Evolutionary conservation across 2,797 vertebrate species (phyloP), one percentile per base, ranked within the genome.

Genomic region (Glyptemys insculpta): DNA sequence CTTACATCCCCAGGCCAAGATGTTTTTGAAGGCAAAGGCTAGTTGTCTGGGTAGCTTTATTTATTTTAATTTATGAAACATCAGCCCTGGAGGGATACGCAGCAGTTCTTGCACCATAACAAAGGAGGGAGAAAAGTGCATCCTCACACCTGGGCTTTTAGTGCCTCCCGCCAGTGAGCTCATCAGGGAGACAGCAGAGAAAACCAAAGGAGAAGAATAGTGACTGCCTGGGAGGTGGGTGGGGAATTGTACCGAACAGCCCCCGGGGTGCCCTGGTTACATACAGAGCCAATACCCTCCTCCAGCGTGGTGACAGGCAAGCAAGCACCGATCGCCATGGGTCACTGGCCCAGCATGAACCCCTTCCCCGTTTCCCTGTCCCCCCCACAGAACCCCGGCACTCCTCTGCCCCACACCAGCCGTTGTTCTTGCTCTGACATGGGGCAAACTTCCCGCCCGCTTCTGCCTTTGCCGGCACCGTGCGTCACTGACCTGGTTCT

Each of bases 291-390:
- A 19, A 65, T 16, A 9, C 62, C 34, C 62, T 8, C 59, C 8
- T 8, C 14, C 47, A 8, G n/a, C 0, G 1, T 34, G 49, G 59
- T 7, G 76, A 85, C 3, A 12, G 68, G 68, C 1, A 9, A 72
- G 68, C 37, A 72, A 41, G 37, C 68, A 10, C 31, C 3, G 1
- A 21, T 25, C 10, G 2, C 37, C n/a, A 25, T 11, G 21, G 68
- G 9, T 21, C 72, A 23, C 37, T 74, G 21, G 21, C 37, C 72
- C 72, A 25, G 72, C 11, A 41, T 23, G 37, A 41, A 11, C 68
- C 8, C 68, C 68, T 11, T 21, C 11, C 37, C 41, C 3, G 3
- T 12, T 25, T 76, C 72, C 72, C 72, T 68, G 34, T 5, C 68
- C n/a, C n/a, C 19, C 16, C 10, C 41, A 11, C 18, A 76, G 72